Base-by-base conservation (phyloP, 2,113 vertebrate genomes). In the Morone saxatilis region DNA sequence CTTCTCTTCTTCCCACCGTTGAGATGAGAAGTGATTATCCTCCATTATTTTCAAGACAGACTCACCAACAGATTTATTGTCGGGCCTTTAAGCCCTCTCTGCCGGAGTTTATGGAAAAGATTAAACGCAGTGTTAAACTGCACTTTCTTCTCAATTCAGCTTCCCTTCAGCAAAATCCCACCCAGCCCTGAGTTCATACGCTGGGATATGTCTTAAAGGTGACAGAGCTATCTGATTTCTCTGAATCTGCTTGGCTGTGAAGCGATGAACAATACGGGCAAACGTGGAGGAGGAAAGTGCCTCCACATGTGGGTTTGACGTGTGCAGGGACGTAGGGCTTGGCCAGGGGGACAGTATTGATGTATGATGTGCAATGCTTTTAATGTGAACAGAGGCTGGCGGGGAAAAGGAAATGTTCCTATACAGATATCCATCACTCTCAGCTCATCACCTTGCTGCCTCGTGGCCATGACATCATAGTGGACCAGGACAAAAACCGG, bases 371-470 rank as follows among this genome's bases (percentile, higher is more conserved):
- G 93, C 71, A 78, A 91, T 91, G 88, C 85, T 92, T 93, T 91
- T 93, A 93, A 91, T 90, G 88, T 92, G 94, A 94, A 90, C 93
- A 90, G 90, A 92, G 93, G 92, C 93, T 92, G 91, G 89, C 76
- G 88, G 88, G 89, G 78, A 82, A 91, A 85, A 94, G 93, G 93
- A 95, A 95, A 94, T 92, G 92, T 94, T 95, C 91, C 92, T 93
- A 86, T 92, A 93, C 93, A 93, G 94, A 95, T 94, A 95, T 95
- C 95, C 92, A 94, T 96, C 94, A 94, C 93, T 92, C 92, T 93
- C 93, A 94, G 93, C 94, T 95, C 93, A 93, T 95, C 94, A 93
- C 90, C 87, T 91, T 50, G 81, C 86, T 86, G 77, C 92, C 91
- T 89, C 66, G 57, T 87, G 83, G 89, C 89, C 76, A 91, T 95